Conservation (phyloP, 2,797 vertebrate species). For the Valencia hispanica region DNA sequence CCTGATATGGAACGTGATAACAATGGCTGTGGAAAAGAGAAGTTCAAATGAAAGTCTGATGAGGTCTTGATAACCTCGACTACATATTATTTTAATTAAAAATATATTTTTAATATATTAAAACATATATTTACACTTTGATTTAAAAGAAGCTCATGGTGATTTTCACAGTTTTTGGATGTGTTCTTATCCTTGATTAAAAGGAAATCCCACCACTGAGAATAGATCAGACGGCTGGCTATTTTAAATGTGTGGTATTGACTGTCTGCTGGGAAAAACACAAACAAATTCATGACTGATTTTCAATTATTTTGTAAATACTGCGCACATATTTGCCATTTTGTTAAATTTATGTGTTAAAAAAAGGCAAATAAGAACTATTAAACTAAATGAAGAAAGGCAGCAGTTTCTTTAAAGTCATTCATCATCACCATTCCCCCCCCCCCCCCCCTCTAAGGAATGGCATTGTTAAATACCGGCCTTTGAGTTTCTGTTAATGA, state of each 20-base stretch:
- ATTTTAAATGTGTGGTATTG: neutral
- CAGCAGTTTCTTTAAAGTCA: neutral
- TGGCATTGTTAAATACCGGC: constrained; percentile 43
- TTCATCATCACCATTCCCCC: neutral
- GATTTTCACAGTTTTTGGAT: neutral
- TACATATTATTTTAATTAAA: neutral
- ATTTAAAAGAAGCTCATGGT: neutral
- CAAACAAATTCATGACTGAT: neutral
- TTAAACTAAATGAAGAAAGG: neutral
- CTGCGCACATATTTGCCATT: neutral
- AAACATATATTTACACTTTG: neutral
- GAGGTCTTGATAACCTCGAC: neutral
- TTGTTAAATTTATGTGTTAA: neutral
- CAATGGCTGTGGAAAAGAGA: neutral
- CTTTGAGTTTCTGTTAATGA: constrained; percentile 9
- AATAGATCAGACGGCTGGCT: neutral
- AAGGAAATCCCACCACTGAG: neutral
- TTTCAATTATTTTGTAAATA: neutral
- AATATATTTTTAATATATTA: neutral
- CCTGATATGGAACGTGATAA: neutral
- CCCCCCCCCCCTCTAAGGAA: constrained; percentile 19
- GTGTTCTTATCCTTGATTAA: neutral
- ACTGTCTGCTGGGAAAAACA: neutral
- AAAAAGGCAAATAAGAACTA: neutral
- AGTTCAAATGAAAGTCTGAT: neutral